These are phyloP conservation scores for Platyscapa corneri DNA, from an alignment of 1,140 invertebrate genomes.

Conservation along the genomic window DNA sequence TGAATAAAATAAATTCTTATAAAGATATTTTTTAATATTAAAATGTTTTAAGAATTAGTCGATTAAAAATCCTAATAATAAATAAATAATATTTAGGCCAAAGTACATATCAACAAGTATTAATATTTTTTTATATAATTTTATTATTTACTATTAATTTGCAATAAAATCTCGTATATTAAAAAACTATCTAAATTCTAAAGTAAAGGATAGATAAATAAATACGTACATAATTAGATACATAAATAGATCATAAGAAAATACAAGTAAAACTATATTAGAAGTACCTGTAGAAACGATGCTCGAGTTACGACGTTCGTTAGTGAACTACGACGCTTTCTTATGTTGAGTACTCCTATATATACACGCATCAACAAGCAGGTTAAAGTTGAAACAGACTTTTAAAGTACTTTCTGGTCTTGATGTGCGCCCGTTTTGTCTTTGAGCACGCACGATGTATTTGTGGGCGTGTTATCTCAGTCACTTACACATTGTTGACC, in stretches of 20 bases:
- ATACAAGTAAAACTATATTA: not conserved
- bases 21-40: too few species aligned
- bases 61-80: too few species aligned
- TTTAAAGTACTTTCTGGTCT: constrained; percentile 2
- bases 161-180: too few species aligned
- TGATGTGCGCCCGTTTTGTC: not conserved
- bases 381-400: not conserved
- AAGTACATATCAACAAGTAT: too few species aligned
- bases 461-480: not conserved
- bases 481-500: not conserved
- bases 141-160: too few species aligned
- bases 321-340: constrained; percentile 67
- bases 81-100: too few species aligned
- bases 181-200: too few species aligned
- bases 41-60: too few species aligned
- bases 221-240: not conserved
- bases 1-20: too few species aligned
- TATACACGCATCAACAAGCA: constrained; percentile 68
- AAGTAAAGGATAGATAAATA: too few species aligned
- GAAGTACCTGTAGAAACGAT: constrained; percentile 53
- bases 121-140: too few species aligned
- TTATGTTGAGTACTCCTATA: constrained; percentile 65
- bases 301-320: constrained; percentile 68
- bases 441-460: not conserved
- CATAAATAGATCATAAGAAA: not conserved